Evolutionary conservation across 2,113 vertebrate species (phyloP), one percentile per base, ranked within the genome.

Genomic region (Lutjanus erythropterus): DNA sequence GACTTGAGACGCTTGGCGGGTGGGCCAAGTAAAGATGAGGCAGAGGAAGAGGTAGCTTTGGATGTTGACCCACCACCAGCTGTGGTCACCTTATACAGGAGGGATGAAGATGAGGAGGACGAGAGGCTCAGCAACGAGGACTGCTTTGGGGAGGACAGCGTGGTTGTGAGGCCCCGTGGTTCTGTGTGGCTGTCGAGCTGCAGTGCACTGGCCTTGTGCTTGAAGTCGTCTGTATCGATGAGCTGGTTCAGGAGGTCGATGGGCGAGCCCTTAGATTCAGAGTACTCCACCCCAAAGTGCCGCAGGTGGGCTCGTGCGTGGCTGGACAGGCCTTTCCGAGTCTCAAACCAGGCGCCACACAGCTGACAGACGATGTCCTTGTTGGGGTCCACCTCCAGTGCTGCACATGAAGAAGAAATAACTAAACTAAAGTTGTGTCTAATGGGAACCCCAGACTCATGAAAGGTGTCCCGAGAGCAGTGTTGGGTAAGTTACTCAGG

Each of bases 291-390:
- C 47, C 97, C 97, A 71, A 98, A 97, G 94, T 98, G 97, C 53
- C 97, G 96, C 93, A 98, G 94, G 92, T 98, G 97, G 84, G 97
- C 96, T 5, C 97, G 94, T 19, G 97, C 96, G 62, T 98, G 97
- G 92, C 97, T 98, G 75, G 97, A 97, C 44, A 98, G 92, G 80
- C 97, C 97, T 91, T 97, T 98, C 53, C 97, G 95, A 23, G 97
- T 98, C 94, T 98, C 97, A 83, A 98, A 98, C 97, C 97, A 98
- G 86, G 97, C 97, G 31, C 97, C 97, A 1, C 97, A 97, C 89
- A 98, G 94, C 95, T 97, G 96, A 85, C 97, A 97, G 79, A 97
- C 96, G 72, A 97, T 96, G 93, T 97, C 96, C 93, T 96, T 96
- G 93, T 91, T 95, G 86, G 96, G 92, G 84, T 97, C 96, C 84